A percentile compares a stretch with the other conserved stretches of the same genome.
These are phyloP conservation scores for Drosophila kikkawai DNA, from an alignment of 1,140 invertebrate genomes.

Conservation along the genomic window DNA sequence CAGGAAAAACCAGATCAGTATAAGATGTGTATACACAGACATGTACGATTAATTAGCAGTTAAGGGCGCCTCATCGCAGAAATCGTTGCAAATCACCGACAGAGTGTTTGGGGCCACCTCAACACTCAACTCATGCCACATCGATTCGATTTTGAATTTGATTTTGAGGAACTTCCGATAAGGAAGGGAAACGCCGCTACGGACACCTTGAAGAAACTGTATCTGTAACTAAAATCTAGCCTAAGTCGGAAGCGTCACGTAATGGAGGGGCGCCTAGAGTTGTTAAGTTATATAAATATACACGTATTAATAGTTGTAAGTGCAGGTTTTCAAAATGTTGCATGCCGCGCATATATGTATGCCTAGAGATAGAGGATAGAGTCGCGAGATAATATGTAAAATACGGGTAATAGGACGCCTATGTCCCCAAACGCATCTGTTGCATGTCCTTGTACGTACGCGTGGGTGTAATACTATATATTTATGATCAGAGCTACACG, in stretches of 20 bases:
- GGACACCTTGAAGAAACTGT: conserved; percentile 72
- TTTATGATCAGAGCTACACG: conserved; percentile 27
- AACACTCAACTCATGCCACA: conserved; percentile 11
- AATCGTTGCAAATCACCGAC: neutral
- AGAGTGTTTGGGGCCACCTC: neutral
- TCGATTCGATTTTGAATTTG: conserved; percentile 42
- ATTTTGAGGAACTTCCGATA: conserved; percentile 48
- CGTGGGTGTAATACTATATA: conserved; percentile 32
- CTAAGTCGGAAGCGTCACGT: conserved; percentile 37
- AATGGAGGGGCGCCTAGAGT: conserved; percentile 9
- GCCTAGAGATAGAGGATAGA: conserved; percentile 14
- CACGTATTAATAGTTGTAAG: conserved; percentile 32
- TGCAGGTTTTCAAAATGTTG: conserved; percentile 68
- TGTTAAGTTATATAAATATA: conserved; percentile 30
- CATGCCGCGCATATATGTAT: conserved; percentile 23
- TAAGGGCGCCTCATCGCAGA: conserved; percentile 28
- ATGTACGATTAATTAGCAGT: conserved; percentile 26
- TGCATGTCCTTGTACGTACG: conserved; percentile 40
- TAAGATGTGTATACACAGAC: conserved; percentile 8
- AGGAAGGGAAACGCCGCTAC: conserved; percentile 73
- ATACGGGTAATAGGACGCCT: conserved; percentile 59
- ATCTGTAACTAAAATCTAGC: conserved; percentile 51
- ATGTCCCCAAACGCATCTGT: conserved; percentile 34
- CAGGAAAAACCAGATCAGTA: conserved; percentile 32
- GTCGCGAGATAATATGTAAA: conserved; percentile 34